Evolutionary conservation across 2,113 vertebrate species (phyloP), one percentile per base, ranked within the genome.

Genomic region (Melanotaenia duboulayi): DNA sequence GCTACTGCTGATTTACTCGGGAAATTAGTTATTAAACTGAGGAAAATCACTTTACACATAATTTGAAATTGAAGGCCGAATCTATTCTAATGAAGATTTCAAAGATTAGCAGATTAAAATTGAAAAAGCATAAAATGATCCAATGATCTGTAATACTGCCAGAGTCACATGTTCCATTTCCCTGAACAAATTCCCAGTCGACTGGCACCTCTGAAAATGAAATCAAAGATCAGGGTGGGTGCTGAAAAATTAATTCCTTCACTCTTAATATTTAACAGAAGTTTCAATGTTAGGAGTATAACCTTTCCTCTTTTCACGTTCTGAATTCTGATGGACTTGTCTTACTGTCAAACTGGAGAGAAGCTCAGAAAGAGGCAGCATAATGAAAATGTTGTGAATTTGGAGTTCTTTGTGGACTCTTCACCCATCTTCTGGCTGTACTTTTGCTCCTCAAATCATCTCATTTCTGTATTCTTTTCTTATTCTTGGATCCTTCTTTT

Each of bases 241-340:
- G 14, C 57, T 89, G 49, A 90, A 92, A 91, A 71, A 76, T 88
- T 55, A 16, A 91, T 87, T 80, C 64, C 42, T 19, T 63, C 42
- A n/a, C 44, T 82, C 77, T 90, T 81, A 87, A 91, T 92, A 89
- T 91, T 92, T 86, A 86, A 85, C 71, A 51, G 4, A 68, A 81
- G 63, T 74, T 54, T 82, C 73, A 57, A 37, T 66, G 68, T 82
- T 76, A 62, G 59, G 23, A 46, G 65, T 72, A 71, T 65, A 80
- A 75, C 65, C 52, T 82, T 73, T 79, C 65, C 63, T 73, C 70
- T 62, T 65, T 78, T 58, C 54, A 62, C 19, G 3, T 61, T 74
- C 42, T 20, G 32, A 65, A 63, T 74, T 68, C 60, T 65, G 65
- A 80, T 42, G 49, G 70, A 71, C 58, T 24, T 40, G 48, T 68